These are phyloP conservation scores for Priocnemis perturbator DNA, from an alignment of 2,888 invertebrate species.

Conservation along the genomic window DNA sequence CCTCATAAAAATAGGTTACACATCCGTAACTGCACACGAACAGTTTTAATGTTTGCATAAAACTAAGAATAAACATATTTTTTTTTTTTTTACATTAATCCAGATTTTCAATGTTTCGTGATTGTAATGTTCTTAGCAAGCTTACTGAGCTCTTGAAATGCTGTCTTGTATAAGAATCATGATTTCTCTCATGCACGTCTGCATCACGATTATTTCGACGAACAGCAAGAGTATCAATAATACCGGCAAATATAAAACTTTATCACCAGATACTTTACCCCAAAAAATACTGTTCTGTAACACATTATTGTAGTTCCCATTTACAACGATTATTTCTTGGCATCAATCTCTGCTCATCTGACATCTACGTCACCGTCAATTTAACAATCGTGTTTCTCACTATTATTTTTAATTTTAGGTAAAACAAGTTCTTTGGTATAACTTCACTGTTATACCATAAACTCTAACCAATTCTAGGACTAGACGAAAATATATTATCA, in stretches of 20 bases:
- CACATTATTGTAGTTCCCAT: not conserved
- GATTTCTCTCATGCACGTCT: too few species aligned
- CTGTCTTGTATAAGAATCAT: too few species aligned
- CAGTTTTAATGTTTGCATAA: slow-evolving; percentile 30
- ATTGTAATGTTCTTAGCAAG: not conserved
- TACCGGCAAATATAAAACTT: too few species aligned
- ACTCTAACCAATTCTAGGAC: slow-evolving; percentile 55
- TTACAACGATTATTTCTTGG: slow-evolving; percentile 1
- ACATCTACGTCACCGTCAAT: not conserved
- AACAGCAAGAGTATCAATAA: too few species aligned
- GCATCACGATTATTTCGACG: too few species aligned
- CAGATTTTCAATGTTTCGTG: slow-evolving; percentile 22
- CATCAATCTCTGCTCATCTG: slow-evolving; percentile 13
- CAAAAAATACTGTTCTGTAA: too few species aligned
- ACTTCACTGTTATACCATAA: slow-evolving; percentile 44
- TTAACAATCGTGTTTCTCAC: slow-evolving; percentile 10
- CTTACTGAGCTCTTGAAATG: too few species aligned
- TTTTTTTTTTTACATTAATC: slow-evolving; percentile 22
- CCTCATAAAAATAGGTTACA: slow-evolving; percentile 50
- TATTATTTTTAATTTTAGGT: slow-evolving; percentile 41
- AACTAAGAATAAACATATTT: slow-evolving; percentile 14
- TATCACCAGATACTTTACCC: too few species aligned
- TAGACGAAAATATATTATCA: slow-evolving; percentile 58
- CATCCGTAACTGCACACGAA: slow-evolving; percentile 25
- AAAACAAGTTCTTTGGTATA: slow-evolving; percentile 57